Evolutionary conservation across 1,140 invertebrate genomes (phyloP), one percentile per base, ranked within the genome.

Genomic region (Melitaea cinxia): DNA sequence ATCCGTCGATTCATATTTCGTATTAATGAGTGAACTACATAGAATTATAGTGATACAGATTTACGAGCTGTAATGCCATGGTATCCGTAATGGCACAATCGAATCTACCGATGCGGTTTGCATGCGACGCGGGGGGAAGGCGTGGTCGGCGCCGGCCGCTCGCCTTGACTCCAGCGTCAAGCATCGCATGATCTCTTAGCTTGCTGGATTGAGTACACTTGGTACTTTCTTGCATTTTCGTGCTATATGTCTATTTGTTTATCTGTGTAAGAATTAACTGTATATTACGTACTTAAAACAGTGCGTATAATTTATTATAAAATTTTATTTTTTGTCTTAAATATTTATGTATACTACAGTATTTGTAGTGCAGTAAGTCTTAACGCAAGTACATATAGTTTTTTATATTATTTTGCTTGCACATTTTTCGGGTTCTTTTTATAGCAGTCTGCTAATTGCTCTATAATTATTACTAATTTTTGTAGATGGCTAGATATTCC

Each of bases 61-160:
- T 56, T 56, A 37, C 37, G 23, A 56, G 54, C 23, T 3, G 37
- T 56, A 56, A 56, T 49, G 56, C 49, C 49, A 53, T 61, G 59
- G 47, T 61, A 52, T 61, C 49, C 57, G 56, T 65, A 57, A 68
- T 49, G 55, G 57, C 35, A 82, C 76, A 87, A 80, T 87, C 79
- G 77, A 78, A 77, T 78, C 70, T 78, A 82, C 80, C 74, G 80
- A 80, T 78, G 66, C 60, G 74, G 74, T 64, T 58, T 60, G 64
- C 28, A 49, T 45, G 69, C 68, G 72, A 76, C 49, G 73, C 56
- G 76, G 73, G 70, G 72, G 57, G 73, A 82, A 82, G 88, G 88
- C 87, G 87, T 88, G 87, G 87, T 83, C 84, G 86, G 84, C 85
- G 87, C 85, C 85, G 85, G 87, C 85, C 84, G 87, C 85, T 89